Conservation (phyloP, 2,113 vertebrate genomes). For the Myanophis thanlyinensis region DNA sequence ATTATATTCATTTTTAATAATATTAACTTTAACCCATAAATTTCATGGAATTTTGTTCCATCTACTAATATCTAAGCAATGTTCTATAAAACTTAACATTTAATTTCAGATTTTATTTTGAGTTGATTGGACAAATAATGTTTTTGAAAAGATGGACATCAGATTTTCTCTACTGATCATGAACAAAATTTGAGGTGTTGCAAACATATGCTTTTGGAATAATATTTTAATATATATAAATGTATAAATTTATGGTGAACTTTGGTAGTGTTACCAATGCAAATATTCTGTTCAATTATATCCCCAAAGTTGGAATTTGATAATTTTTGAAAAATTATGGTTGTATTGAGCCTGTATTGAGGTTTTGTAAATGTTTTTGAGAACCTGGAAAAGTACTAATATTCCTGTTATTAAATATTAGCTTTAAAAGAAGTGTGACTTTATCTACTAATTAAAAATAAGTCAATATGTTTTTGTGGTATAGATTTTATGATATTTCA, state of each 20-base stretch:
- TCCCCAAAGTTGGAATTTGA: background rate
- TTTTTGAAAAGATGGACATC: background rate
- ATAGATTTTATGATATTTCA: background rate
- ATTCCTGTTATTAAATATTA: background rate
- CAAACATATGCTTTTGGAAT: background rate
- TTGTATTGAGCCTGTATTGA: background rate
- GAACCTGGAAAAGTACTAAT: background rate
- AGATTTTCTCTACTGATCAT: background rate
- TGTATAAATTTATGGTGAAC: background rate
- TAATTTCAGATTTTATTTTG: background rate
- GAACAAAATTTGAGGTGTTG: background rate
- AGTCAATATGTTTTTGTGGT: background rate
- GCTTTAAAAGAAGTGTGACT: background rate
- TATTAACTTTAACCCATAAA: background rate
- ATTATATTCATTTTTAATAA: background rate
- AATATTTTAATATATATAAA: background rate
- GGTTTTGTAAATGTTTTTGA: background rate
- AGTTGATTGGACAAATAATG: background rate
- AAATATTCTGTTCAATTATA: background rate
- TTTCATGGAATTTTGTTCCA: background rate
- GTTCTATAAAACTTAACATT: background rate
- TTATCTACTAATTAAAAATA: background rate
- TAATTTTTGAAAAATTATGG: background rate
- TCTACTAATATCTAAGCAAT: background rate
- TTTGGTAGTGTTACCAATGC: background rate